Evolutionary conservation across 1,140 invertebrate species (phyloP).

Genomic region (Musca vetustissima): DNA sequence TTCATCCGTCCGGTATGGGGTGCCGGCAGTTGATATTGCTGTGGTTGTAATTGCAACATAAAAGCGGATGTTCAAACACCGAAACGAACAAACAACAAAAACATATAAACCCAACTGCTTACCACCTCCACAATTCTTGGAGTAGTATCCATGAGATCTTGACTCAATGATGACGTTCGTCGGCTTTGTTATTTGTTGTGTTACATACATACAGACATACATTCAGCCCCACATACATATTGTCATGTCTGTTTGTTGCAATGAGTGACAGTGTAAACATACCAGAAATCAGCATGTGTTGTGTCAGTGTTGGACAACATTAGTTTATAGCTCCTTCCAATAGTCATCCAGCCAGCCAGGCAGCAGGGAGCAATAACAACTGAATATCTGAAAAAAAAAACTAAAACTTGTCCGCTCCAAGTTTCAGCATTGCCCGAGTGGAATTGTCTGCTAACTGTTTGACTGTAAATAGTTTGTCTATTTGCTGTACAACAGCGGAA

Average conservation of each 20-base stretch:
- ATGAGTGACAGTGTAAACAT: conserved; percentile 6
- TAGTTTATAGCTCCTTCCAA: conserved; percentile 16
- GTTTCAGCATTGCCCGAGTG: neutral
- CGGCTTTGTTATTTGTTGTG: neutral
- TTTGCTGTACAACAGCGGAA: conserved; percentile 10
- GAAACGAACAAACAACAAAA: neutral
- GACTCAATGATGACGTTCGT: neutral
- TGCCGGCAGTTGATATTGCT: conserved; percentile 21
- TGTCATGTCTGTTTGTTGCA: neutral
- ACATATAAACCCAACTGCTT: neutral
- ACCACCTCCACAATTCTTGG: neutral
- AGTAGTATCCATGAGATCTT: too few species aligned
- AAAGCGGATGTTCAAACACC: conserved; percentile 19
- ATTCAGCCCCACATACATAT: neutral
- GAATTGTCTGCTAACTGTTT: neutral
- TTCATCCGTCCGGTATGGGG: conserved; percentile 7
- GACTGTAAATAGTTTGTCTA: conserved; percentile 2
- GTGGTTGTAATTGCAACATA: conserved; percentile 24
- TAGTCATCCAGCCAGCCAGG: neutral
- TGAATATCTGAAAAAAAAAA: too few species aligned
- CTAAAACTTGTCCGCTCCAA: too few species aligned
- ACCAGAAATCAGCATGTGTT: conserved; percentile 18
- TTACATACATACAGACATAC: neutral
- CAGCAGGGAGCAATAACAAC: neutral
- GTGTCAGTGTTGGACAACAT: conserved; percentile 21